A percentile compares a stretch with the other conserved stretches of the same genome.
Evolutionary conservation across 2,797 vertebrate species (phyloP).

Genomic region (Sebastes nivosus): DNA sequence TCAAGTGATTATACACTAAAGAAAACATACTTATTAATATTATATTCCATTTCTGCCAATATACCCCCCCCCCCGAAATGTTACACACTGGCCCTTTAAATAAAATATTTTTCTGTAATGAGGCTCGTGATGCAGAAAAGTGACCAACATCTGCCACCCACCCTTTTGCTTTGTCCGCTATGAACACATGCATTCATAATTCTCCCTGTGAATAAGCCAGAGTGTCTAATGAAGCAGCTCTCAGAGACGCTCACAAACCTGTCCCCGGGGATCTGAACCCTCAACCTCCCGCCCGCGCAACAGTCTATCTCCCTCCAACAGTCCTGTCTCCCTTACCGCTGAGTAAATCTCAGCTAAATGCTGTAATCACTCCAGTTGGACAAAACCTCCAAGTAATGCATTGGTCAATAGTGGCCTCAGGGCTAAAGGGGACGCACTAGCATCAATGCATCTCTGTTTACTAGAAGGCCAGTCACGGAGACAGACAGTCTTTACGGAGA

Average conservation of each 20-base stretch:
- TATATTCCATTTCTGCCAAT: no score
- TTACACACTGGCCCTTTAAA: neutral
- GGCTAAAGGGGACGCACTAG: constrained; percentile 47
- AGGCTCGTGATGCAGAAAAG: constrained; percentile 2
- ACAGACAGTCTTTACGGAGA: constrained; percentile 53
- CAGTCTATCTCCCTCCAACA: constrained; percentile 44
- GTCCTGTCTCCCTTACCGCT: constrained; percentile 15
- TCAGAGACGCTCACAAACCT: neutral
- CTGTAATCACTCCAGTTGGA: constrained; percentile 71
- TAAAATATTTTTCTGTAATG: neutral
- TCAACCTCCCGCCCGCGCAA: constrained; percentile 20
- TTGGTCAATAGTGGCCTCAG: constrained; percentile 65
- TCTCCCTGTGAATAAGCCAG: constrained; percentile 23
- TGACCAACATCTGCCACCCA: neutral
- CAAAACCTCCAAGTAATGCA: constrained; percentile 65
- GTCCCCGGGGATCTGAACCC: constrained; percentile 46
- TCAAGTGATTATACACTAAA: no score
- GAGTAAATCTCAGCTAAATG: constrained; percentile 68
- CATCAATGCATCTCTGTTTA: constrained; percentile 69
- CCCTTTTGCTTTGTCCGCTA: neutral
- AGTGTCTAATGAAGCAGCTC: constrained; percentile 47
- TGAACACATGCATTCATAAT: constrained; percentile 28
- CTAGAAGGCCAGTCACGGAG: constrained; percentile 54
- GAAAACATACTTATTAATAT: no score
- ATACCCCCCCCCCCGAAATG: no score